phyloP scores from a whole-genome alignment of 2,888 invertebrate species.

The Parasteatoda lunata region DNA sequence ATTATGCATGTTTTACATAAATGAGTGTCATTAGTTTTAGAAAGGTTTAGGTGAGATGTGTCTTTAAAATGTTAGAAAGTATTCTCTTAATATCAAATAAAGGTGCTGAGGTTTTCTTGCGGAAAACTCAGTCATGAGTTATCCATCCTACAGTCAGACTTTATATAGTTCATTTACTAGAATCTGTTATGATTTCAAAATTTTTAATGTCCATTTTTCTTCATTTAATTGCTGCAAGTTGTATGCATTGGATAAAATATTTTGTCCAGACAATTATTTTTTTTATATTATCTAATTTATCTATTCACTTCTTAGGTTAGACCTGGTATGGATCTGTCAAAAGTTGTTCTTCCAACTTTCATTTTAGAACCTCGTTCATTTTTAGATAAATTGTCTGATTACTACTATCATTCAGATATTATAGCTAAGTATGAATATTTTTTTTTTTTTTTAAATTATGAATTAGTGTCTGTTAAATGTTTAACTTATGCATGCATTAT shows the following conservation, averaged over 20 bases:
- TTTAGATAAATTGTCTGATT: slow-evolving; percentile 92
- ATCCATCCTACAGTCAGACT: background rate
- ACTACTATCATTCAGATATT: slow-evolving; percentile 94
- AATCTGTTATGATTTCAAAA: background rate
- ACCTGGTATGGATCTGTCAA: slow-evolving; percentile 96
- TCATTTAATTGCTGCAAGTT: background rate
- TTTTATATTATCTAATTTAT: background rate
- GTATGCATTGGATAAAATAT: background rate
- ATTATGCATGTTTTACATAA: too few species aligned
- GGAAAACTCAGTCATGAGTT: too few species aligned
- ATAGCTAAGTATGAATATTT: slow-evolving; percentile 81
- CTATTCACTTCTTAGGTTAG: slow-evolving; percentile 78
- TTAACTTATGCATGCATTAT: slow-evolving; percentile 44
- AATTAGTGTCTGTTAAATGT: background rate
- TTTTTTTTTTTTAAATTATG: background rate
- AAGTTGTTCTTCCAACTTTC: slow-evolving; percentile 94
- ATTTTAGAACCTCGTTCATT: slow-evolving; percentile 95
- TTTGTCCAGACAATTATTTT: slow-evolving; percentile 31
- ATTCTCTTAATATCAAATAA: too few species aligned
- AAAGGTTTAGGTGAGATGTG: too few species aligned
- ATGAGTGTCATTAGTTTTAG: too few species aligned
- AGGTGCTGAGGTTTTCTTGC: too few species aligned
- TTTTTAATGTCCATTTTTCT: background rate
- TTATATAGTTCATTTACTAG: background rate
- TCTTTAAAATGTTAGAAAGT: too few species aligned